Base-by-base conservation (phyloP, 1,140 invertebrate genomes). In the Bombus vancouverensis region DNA sequence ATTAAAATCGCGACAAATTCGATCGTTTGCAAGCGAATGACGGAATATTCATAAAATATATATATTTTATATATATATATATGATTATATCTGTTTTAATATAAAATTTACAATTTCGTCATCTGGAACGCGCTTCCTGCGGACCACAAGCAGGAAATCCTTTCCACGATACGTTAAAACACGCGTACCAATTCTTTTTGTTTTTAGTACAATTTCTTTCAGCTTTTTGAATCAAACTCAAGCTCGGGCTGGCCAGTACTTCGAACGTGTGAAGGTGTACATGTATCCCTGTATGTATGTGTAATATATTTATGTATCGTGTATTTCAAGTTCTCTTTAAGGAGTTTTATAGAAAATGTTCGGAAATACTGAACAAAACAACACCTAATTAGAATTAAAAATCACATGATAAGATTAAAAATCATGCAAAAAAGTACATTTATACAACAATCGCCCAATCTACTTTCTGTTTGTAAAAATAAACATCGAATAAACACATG, bases 11-110 rank as follows among this genome's bases (percentile, higher is more conserved):
- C 86, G 88, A 80, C 88, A 82, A 85, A 76, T 75, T 83, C 62
- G 62, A 78, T 34, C 86, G 83, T 42, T 82, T 81, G 62, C 66
- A 80, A 83, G 82, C 70, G 71, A 83, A 81, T 77, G 70, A 90
- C 79, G 75, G 76, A 72, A 53, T 95, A 95, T 96, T 95, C 95
- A 95, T 94, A 88, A 89, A 89, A 87, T 88, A 92, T 62, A 62
- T 62, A 62, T 53, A 22, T 47, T 42, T 42, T 42, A 42, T 42
- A 42, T 53, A 53, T 62, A 62, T 88, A 87, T 83, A 83, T 83
- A 81, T 59, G 77, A 80, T 72, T 87, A 90, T 70, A 82, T 87
- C 74, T 89, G 86, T 80, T 90, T 90, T 75, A 81, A 68, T 90
- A 90, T 90, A 90, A 88, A 90, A 90, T 90, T 90, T 90, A 88